Evolutionary conservation across 2,888 invertebrate species (phyloP), one percentile per base, ranked within the genome.

Genomic region (Lagria hirta): DNA sequence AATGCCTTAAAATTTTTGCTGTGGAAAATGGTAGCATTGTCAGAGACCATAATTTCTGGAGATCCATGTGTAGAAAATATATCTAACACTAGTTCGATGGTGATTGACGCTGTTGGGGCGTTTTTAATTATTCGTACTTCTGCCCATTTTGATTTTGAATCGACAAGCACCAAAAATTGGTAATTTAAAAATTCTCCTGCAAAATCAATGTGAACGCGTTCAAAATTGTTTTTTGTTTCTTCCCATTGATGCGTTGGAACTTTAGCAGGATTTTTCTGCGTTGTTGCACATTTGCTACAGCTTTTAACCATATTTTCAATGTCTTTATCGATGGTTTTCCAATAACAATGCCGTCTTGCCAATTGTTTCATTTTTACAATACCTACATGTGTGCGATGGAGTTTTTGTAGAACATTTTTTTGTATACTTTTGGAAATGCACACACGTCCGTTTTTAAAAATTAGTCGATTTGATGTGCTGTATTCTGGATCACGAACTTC

Each of bases 151-250:
- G 33, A 38, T 26, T 44, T 48, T 4, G 57, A 37, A 22, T 60
- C 54, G 5, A 51, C 44, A 2, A 52, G 8, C 6, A 52, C 43
- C 5, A 55, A 30, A 22, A 52, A 30, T 14, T 35, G 32, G 29
- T 15, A 40, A 11, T 35, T 43, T 4, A 22, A 23, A 29, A 55
- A 32, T 24, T 57, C 57, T 48, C 60, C 58, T 37, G 58, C 57
- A 43, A 57, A 64, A 52, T 62, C 59, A 14, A 64, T 50, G 32
- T 64, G 65, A 5, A 65, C 17, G n/a, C 58, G 17, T 21, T 51
- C 35, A 55, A 59, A 63, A 3, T 56, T 46, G 38, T 21, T 34
- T n/a, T 33, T 42, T 2, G 58, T 48, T 27, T 50, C 49, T 28
- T 59, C 53, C 60, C 57, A 58, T 3, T 48, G 48, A 30, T 58